Evolutionary conservation across 23 tunicate genomes (phyloP).

Genomic region (Trididemnum nubilum): DNA sequence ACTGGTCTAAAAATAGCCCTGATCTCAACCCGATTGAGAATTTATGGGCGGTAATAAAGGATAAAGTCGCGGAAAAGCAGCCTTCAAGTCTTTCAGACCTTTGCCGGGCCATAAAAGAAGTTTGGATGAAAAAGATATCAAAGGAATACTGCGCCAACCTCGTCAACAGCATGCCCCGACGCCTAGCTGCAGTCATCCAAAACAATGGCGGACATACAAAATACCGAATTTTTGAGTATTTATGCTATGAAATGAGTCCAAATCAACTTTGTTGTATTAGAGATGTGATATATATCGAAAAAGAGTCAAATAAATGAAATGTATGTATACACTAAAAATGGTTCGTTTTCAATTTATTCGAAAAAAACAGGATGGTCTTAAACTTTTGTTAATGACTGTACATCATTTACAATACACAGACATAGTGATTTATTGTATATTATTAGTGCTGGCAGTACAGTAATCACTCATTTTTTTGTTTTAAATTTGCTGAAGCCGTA

Average conservation of each 20-base stretch:
- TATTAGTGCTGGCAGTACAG: no score
- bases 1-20: slow-evolving; percentile 21
- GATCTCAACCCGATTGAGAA: slow-evolving; percentile 33
- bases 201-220: slow-evolving; percentile 36
- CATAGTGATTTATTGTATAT: no score
- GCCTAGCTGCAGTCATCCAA: slow-evolving; percentile 28
- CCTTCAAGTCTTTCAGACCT: slow-evolving; percentile 26
- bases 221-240: slow-evolving; percentile 14
- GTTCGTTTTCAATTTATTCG: slow-evolving; percentile 14
- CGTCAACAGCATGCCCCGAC: slow-evolving; percentile 28
- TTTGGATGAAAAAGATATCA: slow-evolving; percentile 12
- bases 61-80: slow-evolving; percentile 18
- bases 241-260: slow-evolving; percentile 22
- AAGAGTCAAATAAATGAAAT: slow-evolving; percentile 18
- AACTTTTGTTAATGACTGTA: slow-evolving; percentile 27
- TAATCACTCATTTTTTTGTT: no score
- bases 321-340: slow-evolving; percentile 13
- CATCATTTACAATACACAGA: no score
- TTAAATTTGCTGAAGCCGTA: no score
- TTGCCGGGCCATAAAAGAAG: slow-evolving; percentile 15
- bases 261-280: slow-evolving; percentile 21
- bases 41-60: slow-evolving; percentile 30
- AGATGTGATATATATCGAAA: slow-evolving; percentile 19
- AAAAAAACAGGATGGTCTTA: slow-evolving; percentile 28
- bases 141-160: slow-evolving; percentile 22